A percentile compares a stretch with the other conserved stretches of the same genome.
These are phyloP conservation scores for Goniozus legneri DNA, from an alignment of 1,140 invertebrate genomes.

Conservation along the genomic window DNA sequence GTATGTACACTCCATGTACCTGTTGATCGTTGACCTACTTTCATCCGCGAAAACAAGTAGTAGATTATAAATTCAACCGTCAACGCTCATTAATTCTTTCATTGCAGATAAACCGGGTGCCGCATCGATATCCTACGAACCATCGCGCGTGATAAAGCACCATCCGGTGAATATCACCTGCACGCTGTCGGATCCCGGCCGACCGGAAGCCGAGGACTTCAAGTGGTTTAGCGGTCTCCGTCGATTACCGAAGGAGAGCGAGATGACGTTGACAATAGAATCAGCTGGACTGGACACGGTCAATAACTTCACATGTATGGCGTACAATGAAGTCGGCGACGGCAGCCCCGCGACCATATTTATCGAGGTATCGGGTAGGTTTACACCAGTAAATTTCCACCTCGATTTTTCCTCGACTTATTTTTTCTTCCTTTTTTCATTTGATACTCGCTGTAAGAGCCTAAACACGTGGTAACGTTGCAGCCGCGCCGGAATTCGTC, in stretches of 20 bases:
- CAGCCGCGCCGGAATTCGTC: slow-evolving; percentile 83
- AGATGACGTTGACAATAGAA: slow-evolving; percentile 72
- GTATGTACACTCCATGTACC: too few species aligned
- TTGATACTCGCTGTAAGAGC: too few species aligned
- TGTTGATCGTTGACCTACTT: too few species aligned
- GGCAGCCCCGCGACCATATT: slow-evolving; percentile 68
- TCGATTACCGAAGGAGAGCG: slow-evolving; percentile 68
- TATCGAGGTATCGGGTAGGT: slow-evolving; percentile 75
- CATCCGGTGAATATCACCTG: slow-evolving; percentile 74
- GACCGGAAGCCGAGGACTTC: slow-evolving; percentile 71
- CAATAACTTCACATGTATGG: slow-evolving; percentile 83
- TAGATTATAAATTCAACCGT: too few species aligned
- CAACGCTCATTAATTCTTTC: too few species aligned
- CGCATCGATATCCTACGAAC: slow-evolving; percentile 68
- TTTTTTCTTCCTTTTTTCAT: slow-evolving; percentile 21
- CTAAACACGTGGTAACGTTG: too few species aligned
- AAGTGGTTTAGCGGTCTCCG: slow-evolving; percentile 76
- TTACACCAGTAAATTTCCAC: background rate
- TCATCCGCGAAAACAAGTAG: too few species aligned
- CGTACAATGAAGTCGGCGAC: slow-evolving; percentile 76
- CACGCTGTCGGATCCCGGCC: slow-evolving; percentile 74
- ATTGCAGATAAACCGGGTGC: slow-evolving; percentile 70
- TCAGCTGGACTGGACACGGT: slow-evolving; percentile 77
- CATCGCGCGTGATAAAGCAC: slow-evolving; percentile 74
- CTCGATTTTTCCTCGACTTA: background rate